phyloP scores from a whole-genome alignment of 2,797 vertebrate genomes.

The Delichon dasypus region DNA sequence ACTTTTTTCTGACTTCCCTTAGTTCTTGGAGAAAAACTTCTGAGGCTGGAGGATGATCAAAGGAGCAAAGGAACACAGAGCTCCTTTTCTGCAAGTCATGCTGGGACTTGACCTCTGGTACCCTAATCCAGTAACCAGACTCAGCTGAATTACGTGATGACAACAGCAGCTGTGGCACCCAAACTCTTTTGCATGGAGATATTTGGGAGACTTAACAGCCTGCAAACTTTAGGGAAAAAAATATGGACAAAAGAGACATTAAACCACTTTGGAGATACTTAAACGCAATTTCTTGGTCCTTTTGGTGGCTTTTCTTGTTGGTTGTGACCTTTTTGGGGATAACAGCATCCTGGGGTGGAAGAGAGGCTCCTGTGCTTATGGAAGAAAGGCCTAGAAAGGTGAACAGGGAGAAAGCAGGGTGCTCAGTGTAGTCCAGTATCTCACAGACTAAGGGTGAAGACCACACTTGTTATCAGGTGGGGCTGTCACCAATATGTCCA shows the following conservation, averaged over 20 bases:
- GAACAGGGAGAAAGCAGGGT: neutral
- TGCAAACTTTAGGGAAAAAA: neutral
- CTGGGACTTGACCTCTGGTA: neutral
- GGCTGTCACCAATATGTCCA: neutral
- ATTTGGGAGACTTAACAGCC: neutral
- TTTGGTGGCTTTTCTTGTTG: neutral
- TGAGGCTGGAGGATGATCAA: neutral
- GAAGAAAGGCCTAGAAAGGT: neutral
- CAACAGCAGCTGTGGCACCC: neutral
- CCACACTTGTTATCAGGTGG: neutral
- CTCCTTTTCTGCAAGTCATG: fast-evolving
- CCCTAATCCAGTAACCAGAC: neutral
- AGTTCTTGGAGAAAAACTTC: neutral
- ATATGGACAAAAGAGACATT: neutral
- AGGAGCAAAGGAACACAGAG: neutral
- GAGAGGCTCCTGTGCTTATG: fast-evolving
- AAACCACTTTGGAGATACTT: neutral
- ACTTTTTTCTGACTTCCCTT: neutral
- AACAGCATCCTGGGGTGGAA: neutral
- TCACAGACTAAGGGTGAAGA: neutral
- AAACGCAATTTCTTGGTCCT: neutral
- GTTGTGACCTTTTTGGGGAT: neutral
- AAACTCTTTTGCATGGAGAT: neutral
- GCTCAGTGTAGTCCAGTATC: neutral
- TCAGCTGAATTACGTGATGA: neutral